Base-by-base conservation (phyloP, 23 tunicate species). In the Diplosoma virens region DNA sequence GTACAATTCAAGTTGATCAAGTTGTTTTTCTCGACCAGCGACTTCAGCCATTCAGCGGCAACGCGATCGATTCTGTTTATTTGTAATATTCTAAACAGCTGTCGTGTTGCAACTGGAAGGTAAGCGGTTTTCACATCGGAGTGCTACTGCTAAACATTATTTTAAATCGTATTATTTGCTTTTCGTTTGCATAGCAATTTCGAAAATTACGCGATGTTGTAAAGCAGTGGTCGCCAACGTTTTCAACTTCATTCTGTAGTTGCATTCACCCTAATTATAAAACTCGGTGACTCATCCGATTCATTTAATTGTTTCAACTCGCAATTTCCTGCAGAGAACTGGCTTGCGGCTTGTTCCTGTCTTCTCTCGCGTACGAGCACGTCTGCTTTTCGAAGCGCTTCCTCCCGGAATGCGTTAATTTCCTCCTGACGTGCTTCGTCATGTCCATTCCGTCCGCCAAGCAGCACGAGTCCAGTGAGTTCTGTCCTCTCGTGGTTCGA, bases 1-100 rank as follows among this genome's bases (percentile, higher is more conserved):
- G 77, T 85, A 25, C 92, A 85, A 58, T 85, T 92, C 87, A 92
- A 85, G 73, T 37, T 85, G 60, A 77, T 92, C 47, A 92, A 92
- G 75, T 25, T 76, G 23, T 70, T 92, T 33, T 92, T 68, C 45
- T 82, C 97, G 30, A 92, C 97, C 27, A 85, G 92, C 37, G 97
- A 92, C 54, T 92, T 75, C 60, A 25, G 67, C 22, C 97, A 92
- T 55, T 77, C 81, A 22, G 89, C 85, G 37, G 77, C 72, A 11
- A 76, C 92, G 22, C 82, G 93, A 3, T 86, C 97, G 16, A 27
- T 92, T n/a, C 23, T 75, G 46, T 92, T 85, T 76, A 92, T 92
- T 80, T 79, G 83, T 41, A 58, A 81, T 29, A 33, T 85, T 7
- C 46, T 92, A 28, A 73, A 71, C 53, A 32, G 66, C 24, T 80